Base-by-base conservation (phyloP, 2,888 invertebrate species). In the Leptodirus hochenwartii region DNA sequence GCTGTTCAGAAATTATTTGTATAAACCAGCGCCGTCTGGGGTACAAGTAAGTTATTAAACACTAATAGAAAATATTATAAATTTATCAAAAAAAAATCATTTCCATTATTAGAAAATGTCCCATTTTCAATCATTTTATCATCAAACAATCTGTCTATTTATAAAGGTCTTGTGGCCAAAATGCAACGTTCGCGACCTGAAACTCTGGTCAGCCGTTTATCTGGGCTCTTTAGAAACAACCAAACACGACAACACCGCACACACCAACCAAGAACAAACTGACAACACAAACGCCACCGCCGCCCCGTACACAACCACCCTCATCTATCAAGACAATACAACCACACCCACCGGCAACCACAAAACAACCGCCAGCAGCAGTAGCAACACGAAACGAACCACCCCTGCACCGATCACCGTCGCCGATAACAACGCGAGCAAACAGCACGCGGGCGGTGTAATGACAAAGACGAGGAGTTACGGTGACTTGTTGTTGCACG, bases 391-490 rank as follows among this genome's bases (percentile, higher is more conserved):
- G n/a, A n/a, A n/a, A n/a, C n/a, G n/a, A n/a, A n/a, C n/a, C n/a
- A n/a, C 20, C 39, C 39, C 49, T 53, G n/a, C 44, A 54, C 42
- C 69, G 68, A 34, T 51, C 69, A 35, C 38, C 43, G 15, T 42
- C 47, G 13, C 13, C 17, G 32, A 36, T 17, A 35, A 37, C 6
- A 6, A 24, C 25, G 8, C 6, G 6, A 24, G 10, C 6, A 6
- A 10, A 1, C 41, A 44, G 25, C 45, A 47, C n/a, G n/a, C n/a
- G n/a, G n/a, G n/a, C n/a, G n/a, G n/a, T n/a, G n/a, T n/a, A 36
- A 72, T 80, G 72, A 73, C 71, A 1, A 85, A 85, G 51, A 84
- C 85, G 13, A 64, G 84, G 43, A 87, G 87, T 1, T 85, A 80
- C 51, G 85, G 84, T 38, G 81, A 88, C 54, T 58, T 88, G 32